Base-by-base conservation (phyloP, 1,140 invertebrate species). In the Drosophila mayri region DNA sequence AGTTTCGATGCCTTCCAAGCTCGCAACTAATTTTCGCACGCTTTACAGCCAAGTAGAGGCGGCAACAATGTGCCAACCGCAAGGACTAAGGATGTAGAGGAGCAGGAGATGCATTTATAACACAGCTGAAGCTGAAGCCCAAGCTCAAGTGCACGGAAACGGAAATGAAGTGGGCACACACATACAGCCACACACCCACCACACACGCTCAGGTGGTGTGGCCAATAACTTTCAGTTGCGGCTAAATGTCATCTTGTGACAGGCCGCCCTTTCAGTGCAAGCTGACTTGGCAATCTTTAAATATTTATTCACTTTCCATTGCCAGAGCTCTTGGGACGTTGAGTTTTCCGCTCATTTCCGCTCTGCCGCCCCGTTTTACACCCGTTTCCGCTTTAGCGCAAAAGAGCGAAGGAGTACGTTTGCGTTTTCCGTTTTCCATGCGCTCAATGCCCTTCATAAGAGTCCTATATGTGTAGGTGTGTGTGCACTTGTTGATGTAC, bases 321-420 rank as follows among this genome's bases (percentile, higher is more conserved):
- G 52, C 20, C 20, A 22, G 32, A 10, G 8, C 43, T 20, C 65
- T 47, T 25, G 67, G 25, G 49, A 38, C 35, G 35, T 30, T 38
- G 52, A 87, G 79, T 88, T 82, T 87, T 76, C 55, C 18, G 40
- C 79, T 70, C 58, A 73, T 81, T 88, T 88, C 61, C 73, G 80
- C 64, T 46, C 55, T 74, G 67, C 43, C 75, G 67, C 79, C 65
- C 62, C 63, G 41, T 37, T 57, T 25, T 54, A 32, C 20, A 20
- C 61, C 46, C 61, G 10, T 35, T 60, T 79, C 52, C 44, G 18
- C 32, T 25, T 30, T 52, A 49, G 11, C 50, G 32, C 43, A 12
- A 38, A 14, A 5, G 35, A 43, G 50, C 14, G 8, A 38, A 52
- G 22, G 32, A 20, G 30, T 62, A 44, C 35, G 52, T 55, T 43